phyloP scores from a whole-genome alignment of 2,888 invertebrate genomes.

The Hemistola chrysoprasaria region DNA sequence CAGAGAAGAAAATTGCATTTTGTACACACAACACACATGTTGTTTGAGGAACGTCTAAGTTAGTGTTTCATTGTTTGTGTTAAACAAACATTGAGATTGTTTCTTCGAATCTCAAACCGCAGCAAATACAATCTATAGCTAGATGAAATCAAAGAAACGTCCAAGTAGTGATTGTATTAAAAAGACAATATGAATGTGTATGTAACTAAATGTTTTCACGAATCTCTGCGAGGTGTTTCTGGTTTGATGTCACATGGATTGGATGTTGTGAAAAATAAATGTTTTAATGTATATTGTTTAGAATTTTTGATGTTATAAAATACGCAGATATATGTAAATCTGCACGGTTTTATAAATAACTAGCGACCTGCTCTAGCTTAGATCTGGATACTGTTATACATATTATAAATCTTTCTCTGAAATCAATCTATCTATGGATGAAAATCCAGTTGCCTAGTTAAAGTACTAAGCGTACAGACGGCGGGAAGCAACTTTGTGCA shows the following conservation, averaged over 20 bases:
- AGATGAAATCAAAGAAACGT: constrained; percentile 76
- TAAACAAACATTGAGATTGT: too few relatives aligned
- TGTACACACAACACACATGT: too few relatives aligned
- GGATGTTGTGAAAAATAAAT: constrained; percentile 14
- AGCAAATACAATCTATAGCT: constrained; percentile 45
- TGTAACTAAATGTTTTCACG: constrained; percentile 22
- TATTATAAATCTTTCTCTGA: too few relatives aligned
- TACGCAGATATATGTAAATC: constrained; percentile 4
- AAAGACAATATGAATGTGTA: constrained; percentile 69
- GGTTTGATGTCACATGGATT: constrained; percentile 30
- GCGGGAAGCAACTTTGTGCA: too few relatives aligned
- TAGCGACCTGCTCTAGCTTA: too few relatives aligned
- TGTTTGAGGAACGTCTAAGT: too few relatives aligned
- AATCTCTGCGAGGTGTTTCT: constrained; percentile 20
- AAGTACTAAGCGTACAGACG: too few relatives aligned
- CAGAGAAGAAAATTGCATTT: too few relatives aligned
- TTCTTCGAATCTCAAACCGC: constrained; percentile 12
- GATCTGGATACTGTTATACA: too few relatives aligned
- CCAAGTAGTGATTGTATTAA: constrained; percentile 65
- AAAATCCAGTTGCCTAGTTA: too few relatives aligned
- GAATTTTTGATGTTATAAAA: constrained; percentile 18
- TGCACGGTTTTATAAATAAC: neutral
- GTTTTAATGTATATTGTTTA: constrained; percentile 17
- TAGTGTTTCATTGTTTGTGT: too few relatives aligned
- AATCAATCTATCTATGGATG: too few relatives aligned